phyloP scores from a whole-genome alignment of 2,113 vertebrate genomes.

The Hippocampus barbouri region DNA sequence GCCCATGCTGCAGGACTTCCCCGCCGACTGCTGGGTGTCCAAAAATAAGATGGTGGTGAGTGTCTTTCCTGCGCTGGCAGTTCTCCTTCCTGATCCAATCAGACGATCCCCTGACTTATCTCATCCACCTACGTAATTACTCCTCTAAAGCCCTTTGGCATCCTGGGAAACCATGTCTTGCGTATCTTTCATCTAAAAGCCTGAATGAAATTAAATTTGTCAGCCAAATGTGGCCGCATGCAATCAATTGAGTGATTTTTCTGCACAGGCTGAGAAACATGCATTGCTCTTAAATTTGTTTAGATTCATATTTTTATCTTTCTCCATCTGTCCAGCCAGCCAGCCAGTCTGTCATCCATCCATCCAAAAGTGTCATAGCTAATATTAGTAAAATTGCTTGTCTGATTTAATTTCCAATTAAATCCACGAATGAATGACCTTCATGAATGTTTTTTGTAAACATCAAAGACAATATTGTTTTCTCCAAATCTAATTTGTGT shows the following conservation, averaged over 20 bases:
- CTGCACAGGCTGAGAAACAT: background rate
- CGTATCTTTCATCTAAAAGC: conserved; percentile 39
- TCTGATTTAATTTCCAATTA: no score
- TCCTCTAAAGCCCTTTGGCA: conserved; percentile 49
- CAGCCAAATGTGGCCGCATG: conserved; percentile 29
- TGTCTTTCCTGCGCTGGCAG: conserved; percentile 23
- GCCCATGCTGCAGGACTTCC: conserved; percentile 98
- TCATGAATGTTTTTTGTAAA: no score
- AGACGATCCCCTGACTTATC: conserved; percentile 55
- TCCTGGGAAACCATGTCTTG: conserved; percentile 36
- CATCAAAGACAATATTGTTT: no score
- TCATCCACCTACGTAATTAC: conserved; percentile 58
- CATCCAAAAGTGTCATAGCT: no score
- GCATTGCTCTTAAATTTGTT: background rate
- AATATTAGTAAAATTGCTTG: no score
- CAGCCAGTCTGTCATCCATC: no score
- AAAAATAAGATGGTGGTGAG: conserved; percentile 99
- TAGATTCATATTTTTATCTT: background rate
- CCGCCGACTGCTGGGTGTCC: conserved; percentile 93
- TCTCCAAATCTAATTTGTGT: no score
- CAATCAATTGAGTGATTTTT: conserved; percentile 36
- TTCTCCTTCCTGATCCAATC: conserved; percentile 30
- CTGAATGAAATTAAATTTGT: conserved; percentile 42
- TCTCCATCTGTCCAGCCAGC: no score
- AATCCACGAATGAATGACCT: no score